phyloP scores from a whole-genome alignment of 2,797 vertebrate genomes.

The Hylomyscus alleni region DNA sequence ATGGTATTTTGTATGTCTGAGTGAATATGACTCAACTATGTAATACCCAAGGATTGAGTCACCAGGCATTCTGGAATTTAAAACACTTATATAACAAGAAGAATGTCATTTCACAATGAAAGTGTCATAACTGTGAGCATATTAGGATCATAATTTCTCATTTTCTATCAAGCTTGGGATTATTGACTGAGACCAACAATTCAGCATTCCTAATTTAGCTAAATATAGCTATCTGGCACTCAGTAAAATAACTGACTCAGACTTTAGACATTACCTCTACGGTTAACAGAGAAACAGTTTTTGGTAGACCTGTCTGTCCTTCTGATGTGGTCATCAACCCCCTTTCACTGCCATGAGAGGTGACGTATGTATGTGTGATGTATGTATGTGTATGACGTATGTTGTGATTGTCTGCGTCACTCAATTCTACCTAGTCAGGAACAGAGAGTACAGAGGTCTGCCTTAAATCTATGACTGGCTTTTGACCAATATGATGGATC shows the following conservation, averaged over 20 bases:
- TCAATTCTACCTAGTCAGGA: background rate
- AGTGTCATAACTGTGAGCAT: background rate
- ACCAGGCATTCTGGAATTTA: background rate
- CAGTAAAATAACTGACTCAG: background rate
- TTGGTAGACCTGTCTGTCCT: background rate
- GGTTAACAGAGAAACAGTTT: background rate
- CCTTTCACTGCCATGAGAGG: background rate
- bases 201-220: background rate
- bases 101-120: background rate
- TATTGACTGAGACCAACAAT: constrained; percentile 23
- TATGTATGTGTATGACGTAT: too few relatives aligned
- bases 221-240: background rate
- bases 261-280: background rate
- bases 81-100: background rate
- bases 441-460: background rate
- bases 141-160: constrained; percentile 13
- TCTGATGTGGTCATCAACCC: background rate
- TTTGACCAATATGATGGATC: background rate
- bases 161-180: constrained; percentile 37
- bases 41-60: background rate
- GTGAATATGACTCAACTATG: background rate
- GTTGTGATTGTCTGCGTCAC: background rate
- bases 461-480: background rate
- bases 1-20: background rate
- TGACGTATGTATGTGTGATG: background rate